Evolutionary conservation across 2,113 vertebrate species (phyloP).

Genomic region (Sus scrofa): T2T-Sscrofa CM000822.6:49611001-49611500

Average conservation of each 20-base stretch:
- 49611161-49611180: too few relatives aligned
- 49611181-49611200: not conserved
- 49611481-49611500: not conserved
- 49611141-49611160: too few relatives aligned
- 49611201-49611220: not conserved
- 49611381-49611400: not conserved
- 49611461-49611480: not conserved
- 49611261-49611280: not conserved
- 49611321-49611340: not conserved
- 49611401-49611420: not conserved
- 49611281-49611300: not conserved
- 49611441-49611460: conserved; percentile 17
- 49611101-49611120: too few relatives aligned
- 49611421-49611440: not conserved
- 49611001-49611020: too few relatives aligned
- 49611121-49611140: too few relatives aligned
- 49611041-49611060: too few relatives aligned
- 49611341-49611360: not conserved
- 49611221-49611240: not conserved
- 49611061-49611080: too few relatives aligned
- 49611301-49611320: not conserved
- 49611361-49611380: not conserved
- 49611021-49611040: too few relatives aligned
- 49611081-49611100: too few relatives aligned
- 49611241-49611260: not conserved